Percentiles rank a stretch among this genome's conserved stretches.
These are phyloP conservation scores for Alethe diademata DNA, from an alignment of 2,113 vertebrate genomes.

Conservation along the genomic window DNA sequence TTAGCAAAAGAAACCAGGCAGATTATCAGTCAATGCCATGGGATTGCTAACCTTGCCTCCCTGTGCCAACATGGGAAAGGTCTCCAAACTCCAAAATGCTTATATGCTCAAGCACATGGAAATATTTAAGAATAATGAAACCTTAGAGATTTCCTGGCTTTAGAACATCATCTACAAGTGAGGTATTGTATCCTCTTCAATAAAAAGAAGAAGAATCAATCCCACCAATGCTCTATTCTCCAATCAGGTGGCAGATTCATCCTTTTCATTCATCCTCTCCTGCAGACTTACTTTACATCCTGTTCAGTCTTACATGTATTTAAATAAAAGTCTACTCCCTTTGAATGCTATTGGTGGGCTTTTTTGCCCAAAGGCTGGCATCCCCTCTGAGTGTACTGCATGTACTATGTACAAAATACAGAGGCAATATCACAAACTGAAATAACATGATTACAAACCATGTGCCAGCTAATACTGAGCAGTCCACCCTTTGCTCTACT, in stretches of 20 bases:
- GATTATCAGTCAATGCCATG: not conserved
- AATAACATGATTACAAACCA: not conserved
- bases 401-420: not conserved
- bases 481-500: not conserved
- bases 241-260: rapidly evolving
- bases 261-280: not conserved
- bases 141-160: not conserved
- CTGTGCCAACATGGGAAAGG: not conserved
- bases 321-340: not conserved
- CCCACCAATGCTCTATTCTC: not conserved
- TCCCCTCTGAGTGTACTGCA: not conserved
- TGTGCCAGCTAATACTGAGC: not conserved
- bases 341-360: not conserved
- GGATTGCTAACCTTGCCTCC: not conserved
- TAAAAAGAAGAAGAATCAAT: not conserved
- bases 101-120: not conserved
- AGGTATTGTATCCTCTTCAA: not conserved
- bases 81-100: not conserved
- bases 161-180: not conserved
- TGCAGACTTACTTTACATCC: not conserved
- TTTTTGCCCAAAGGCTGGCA: not conserved
- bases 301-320: not conserved
- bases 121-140: not conserved
- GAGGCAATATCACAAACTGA: not conserved
- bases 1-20: not conserved